A percentile compares a stretch with the other conserved stretches of the same genome.
Conservation (phyloP, 2,113 vertebrate genomes). For the Verasper variegatus region DNA sequence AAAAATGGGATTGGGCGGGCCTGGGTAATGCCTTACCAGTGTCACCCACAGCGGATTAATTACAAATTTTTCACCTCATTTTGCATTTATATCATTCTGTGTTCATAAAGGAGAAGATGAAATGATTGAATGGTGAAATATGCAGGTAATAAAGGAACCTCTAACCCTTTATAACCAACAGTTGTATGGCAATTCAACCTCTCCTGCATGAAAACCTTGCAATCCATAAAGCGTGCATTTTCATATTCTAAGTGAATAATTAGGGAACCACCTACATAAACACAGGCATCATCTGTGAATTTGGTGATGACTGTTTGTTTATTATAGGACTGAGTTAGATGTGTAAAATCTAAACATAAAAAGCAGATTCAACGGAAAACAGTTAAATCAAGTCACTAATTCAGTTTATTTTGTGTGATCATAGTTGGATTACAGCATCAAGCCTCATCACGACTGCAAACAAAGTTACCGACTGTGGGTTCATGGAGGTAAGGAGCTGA, state of each 20-base stretch:
- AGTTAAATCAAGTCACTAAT: conserved; percentile 25
- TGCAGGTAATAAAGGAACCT: conserved; percentile 39
- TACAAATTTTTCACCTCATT: conserved; percentile 91
- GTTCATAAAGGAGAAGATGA: conserved; percentile 41
- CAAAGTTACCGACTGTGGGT: conserved; percentile 31
- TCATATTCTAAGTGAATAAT: not conserved
- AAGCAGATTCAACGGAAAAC: conserved; percentile 5
- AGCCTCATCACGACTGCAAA: conserved; percentile 32
- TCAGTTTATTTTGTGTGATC: conserved; percentile 27
- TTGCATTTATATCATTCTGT: conserved; percentile 62
- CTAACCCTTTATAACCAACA: conserved; percentile 35
- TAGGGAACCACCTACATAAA: not conserved
- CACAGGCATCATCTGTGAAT: not conserved
- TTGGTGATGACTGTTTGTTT: not conserved
- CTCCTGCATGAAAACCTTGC: not conserved
- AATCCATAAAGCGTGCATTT: not conserved
- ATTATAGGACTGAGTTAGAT: not conserved
- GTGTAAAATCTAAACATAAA: not conserved
- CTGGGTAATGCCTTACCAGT: conserved; percentile 88
- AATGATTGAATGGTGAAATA: conserved; percentile 47
- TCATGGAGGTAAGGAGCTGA: conserved; percentile 58
- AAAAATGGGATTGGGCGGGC: conserved; percentile 87
- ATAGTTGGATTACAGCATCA: conserved; percentile 11
- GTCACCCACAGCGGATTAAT: conserved; percentile 95
- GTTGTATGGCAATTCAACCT: not conserved